Evolutionary conservation across 2,888 invertebrate genomes (phyloP).

Genomic region (Gymnoscelis rufifasciata): DNA sequence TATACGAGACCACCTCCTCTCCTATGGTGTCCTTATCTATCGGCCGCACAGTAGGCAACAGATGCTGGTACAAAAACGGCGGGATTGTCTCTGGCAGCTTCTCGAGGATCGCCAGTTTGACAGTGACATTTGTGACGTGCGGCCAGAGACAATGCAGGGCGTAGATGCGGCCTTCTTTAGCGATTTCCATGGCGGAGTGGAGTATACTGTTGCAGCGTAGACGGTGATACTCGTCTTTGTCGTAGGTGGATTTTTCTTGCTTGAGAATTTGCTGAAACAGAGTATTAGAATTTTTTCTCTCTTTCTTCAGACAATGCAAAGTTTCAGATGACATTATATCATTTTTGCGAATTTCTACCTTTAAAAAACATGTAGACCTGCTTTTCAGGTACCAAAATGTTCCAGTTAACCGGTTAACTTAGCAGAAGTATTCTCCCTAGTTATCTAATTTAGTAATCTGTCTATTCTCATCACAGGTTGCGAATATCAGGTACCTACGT

Average conservation of each 20-base stretch:
- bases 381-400: no score
- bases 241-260: slow-evolving; percentile 81
- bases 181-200: slow-evolving; percentile 83
- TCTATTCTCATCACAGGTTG: no score
- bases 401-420: no score
- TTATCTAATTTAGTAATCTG: no score
- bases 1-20: slow-evolving; percentile 37
- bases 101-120: slow-evolving; percentile 81
- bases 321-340: no score
- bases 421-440: no score
- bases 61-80: slow-evolving; percentile 81
- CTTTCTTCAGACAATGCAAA: no score
- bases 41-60: slow-evolving; percentile 77
- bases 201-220: slow-evolving; percentile 82
- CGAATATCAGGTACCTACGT: no score
- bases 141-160: slow-evolving; percentile 85
- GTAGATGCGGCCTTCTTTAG: slow-evolving; percentile 81
- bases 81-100: slow-evolving; percentile 85
- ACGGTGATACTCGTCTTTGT: slow-evolving; percentile 82
- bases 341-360: no score
- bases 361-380: no score
- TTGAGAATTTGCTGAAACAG: slow-evolving; percentile 77
- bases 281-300: no score
- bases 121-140: slow-evolving; percentile 78
- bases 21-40: slow-evolving; percentile 43